Percentiles rank a stretch among this genome's conserved stretches.
Conservation (phyloP, 2,797 vertebrate species). For the Cirrhinus molitorella region DNA sequence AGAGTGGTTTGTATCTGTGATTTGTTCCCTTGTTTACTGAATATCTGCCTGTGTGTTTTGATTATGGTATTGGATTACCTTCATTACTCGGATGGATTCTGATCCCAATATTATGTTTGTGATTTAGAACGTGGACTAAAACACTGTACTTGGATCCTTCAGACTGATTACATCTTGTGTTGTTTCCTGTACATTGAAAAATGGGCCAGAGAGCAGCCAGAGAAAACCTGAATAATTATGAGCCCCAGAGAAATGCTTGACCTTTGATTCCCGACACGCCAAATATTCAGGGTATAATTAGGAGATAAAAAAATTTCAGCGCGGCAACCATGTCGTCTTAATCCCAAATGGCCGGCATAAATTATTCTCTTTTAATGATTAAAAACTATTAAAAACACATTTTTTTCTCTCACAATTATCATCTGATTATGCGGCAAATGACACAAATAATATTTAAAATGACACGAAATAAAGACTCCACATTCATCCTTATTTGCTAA, state of each 20-base stretch:
- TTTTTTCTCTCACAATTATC: constrained; percentile 1
- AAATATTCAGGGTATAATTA: constrained; percentile 53
- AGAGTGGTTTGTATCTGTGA: constrained; percentile 1
- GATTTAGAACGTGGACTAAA: constrained; percentile 15
- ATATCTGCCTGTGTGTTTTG: not conserved
- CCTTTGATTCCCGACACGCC: constrained; percentile 56
- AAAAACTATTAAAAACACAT: constrained; percentile 26
- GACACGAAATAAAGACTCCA: not conserved
- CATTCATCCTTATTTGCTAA: not conserved
- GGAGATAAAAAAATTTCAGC: constrained; percentile 39
- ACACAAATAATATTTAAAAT: not conserved
- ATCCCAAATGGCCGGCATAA: constrained; percentile 46
- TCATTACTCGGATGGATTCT: constrained; percentile 26
- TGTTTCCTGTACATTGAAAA: constrained; percentile 11
- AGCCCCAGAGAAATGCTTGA: constrained; percentile 50
- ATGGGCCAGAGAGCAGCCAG: constrained; percentile 23
- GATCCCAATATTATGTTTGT: constrained; percentile 26
- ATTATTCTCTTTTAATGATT: constrained; percentile 48
- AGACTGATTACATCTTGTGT: constrained; percentile 24
- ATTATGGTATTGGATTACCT: constrained; percentile 33
- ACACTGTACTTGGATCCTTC: constrained; percentile 6
- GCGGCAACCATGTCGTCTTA: constrained; percentile 42
- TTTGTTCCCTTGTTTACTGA: constrained; percentile 1
- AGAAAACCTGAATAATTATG: constrained; percentile 27
- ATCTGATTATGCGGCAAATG: constrained; percentile 8